A percentile compares a stretch with the other conserved stretches of the same genome.
These are phyloP conservation scores for Odontesthes bonariensis DNA, from an alignment of 2,113 vertebrate genomes.

Conservation along the genomic window DNA sequence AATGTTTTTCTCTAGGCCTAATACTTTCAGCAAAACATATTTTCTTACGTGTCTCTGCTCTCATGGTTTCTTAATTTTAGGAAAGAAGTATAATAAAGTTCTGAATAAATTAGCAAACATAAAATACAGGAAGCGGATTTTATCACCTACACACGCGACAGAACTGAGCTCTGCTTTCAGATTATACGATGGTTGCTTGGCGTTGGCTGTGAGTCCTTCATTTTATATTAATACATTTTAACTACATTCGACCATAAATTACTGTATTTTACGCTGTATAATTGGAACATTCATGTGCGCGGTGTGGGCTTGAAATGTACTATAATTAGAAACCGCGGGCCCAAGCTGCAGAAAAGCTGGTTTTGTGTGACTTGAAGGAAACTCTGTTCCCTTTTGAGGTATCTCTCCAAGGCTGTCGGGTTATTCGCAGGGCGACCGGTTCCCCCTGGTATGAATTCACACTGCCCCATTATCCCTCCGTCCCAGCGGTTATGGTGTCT, in stretches of 20 bases:
- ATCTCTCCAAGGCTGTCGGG: constrained; percentile 81
- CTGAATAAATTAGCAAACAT: too few relatives aligned
- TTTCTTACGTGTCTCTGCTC: too few relatives aligned
- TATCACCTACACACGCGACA: too few relatives aligned
- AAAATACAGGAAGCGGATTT: too few relatives aligned
- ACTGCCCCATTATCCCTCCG: constrained; percentile 72
- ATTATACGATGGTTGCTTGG: too few relatives aligned
- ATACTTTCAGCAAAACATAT: too few relatives aligned
- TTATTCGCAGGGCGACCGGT: constrained; percentile 82
- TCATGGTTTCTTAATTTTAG: too few relatives aligned
- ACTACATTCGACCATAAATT: constrained; percentile 65
- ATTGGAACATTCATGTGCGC: constrained; percentile 74
- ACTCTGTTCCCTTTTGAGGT: constrained; percentile 80
- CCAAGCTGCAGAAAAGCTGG: constrained; percentile 72
- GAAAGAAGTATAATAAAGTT: too few relatives aligned
- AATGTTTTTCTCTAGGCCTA: too few relatives aligned
- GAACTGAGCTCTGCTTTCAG: too few relatives aligned
- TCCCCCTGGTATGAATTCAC: constrained; percentile 68
- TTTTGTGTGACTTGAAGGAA: constrained; percentile 79
- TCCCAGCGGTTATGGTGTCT: constrained; percentile 9
- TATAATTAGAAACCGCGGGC: constrained; percentile 82
- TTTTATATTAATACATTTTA: constrained; percentile 23
- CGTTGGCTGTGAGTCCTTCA: too few relatives aligned
- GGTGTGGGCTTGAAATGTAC: constrained; percentile 68
- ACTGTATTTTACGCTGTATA: constrained; percentile 57